Percentiles rank a stretch among this genome's conserved stretches.
phyloP scores from a whole-genome alignment of 2,888 invertebrate genomes.

The Eudasyphora cyanicolor region DNA sequence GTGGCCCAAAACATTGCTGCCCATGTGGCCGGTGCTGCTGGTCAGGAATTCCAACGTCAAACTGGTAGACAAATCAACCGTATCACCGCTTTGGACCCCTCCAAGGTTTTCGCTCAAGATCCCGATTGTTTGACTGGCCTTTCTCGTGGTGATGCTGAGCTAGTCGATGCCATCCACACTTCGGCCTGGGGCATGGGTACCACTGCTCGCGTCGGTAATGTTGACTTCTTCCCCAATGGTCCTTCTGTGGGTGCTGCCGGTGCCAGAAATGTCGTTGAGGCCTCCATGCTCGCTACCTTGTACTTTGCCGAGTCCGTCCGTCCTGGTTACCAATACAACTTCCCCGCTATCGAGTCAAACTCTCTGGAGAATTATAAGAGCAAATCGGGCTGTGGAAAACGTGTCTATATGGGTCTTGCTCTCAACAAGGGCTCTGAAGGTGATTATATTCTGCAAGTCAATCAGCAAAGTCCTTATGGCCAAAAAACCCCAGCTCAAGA shows the following conservation, averaged over 20 bases:
- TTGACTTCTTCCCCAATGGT: conserved; percentile 78
- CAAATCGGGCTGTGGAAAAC: conserved; percentile 73
- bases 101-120: conserved; percentile 70
- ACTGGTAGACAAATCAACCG: conserved; percentile 75
- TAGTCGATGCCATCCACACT: conserved; percentile 77
- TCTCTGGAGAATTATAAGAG: conserved; percentile 74
- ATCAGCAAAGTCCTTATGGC: conserved; percentile 75
- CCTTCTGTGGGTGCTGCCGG: conserved; percentile 72
- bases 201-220: conserved; percentile 72
- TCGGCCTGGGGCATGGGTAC: conserved; percentile 75
- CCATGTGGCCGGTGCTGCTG: conserved; percentile 77
- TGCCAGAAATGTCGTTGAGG: conserved; percentile 74
- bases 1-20: conserved; percentile 76
- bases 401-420: conserved; percentile 76
- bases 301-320: conserved; percentile 77
- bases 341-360: conserved; percentile 75
- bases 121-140: conserved; percentile 71
- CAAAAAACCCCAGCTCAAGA: conserved; percentile 72
- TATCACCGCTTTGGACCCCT: conserved; percentile 77
- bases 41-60: conserved; percentile 71
- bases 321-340: conserved; percentile 76
- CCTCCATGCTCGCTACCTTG: conserved; percentile 73
- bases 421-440: conserved; percentile 72
- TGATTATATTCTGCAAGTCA: conserved; percentile 76
- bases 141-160: conserved; percentile 76